Percentiles rank a stretch among this genome's conserved stretches.
Evolutionary conservation across 64 coral and sea anemone genomes (phyloP).

Genomic region (Pachyseris speciosa): DNA sequence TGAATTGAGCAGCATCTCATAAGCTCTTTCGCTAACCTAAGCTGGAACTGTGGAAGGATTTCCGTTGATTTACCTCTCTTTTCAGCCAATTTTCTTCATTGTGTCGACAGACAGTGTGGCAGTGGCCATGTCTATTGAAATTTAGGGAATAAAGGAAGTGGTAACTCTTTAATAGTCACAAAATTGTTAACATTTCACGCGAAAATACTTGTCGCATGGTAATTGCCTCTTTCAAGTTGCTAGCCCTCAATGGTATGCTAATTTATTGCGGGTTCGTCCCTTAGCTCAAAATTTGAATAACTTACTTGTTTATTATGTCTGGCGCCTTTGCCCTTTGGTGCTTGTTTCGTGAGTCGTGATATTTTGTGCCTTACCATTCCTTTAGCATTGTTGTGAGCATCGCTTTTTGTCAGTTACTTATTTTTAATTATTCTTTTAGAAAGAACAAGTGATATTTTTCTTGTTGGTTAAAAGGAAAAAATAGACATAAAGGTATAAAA

Average conservation of each 20-base stretch:
- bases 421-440: too few species aligned
- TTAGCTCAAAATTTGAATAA: slow-evolving; percentile 30
- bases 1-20: not conserved
- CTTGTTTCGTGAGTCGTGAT: too few species aligned
- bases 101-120: not conserved
- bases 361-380: too few species aligned
- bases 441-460: too few species aligned
- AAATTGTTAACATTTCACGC: not conserved
- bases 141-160: not conserved
- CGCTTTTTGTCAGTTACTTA: too few species aligned
- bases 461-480: too few species aligned
- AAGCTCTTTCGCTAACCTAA: not conserved
- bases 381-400: too few species aligned
- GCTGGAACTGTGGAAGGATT: not conserved
- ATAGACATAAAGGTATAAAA: too few species aligned
- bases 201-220: slow-evolving; percentile 11
- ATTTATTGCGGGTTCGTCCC: slow-evolving; percentile 46
- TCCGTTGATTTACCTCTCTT: too few species aligned
- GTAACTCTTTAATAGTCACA: not conserved
- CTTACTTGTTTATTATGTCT: too few species aligned
- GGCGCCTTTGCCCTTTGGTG: too few species aligned
- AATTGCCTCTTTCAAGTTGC: not conserved
- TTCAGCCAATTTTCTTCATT: too few species aligned
- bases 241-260: not conserved
- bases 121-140: not conserved